Conservation (phyloP, 37 sponge, comb jelly and placozoan species). For the Eunapius fragilis region DNA sequence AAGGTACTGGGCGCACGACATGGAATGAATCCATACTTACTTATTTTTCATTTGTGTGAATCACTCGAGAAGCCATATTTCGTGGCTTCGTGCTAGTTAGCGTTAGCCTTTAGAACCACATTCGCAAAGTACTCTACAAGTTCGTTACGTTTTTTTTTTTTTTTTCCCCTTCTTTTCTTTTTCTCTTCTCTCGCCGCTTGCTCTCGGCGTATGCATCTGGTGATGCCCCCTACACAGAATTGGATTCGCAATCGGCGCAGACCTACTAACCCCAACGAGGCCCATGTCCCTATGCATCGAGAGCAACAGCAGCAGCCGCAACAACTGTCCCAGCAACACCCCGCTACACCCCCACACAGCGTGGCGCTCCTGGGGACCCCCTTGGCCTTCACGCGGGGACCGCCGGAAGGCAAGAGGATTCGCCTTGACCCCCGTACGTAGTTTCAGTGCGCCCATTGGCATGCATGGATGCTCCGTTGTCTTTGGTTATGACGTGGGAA, state of each 20-base stretch:
- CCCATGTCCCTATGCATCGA: neutral
- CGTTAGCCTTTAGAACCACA: neutral
- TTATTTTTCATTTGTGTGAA: neutral
- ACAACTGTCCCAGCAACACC: neutral
- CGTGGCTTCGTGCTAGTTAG: neutral
- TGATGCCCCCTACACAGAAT: constrained; percentile 32
- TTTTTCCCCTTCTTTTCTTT: neutral
- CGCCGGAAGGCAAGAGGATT: neutral
- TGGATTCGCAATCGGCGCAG: constrained; percentile 88
- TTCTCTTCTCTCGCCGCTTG: neutral
- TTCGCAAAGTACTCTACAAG: neutral
- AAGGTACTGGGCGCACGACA: constrained; percentile 32
- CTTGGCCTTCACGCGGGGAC: neutral
- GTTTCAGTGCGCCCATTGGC: neutral
- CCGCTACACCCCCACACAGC: neutral
- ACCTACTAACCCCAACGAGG: constrained; percentile 49
- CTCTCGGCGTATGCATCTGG: no score
- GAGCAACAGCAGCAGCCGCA: neutral
- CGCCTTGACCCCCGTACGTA: neutral
- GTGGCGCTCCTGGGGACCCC: neutral
- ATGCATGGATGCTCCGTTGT: no score
- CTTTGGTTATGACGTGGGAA: neutral
- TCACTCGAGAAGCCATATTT: neutral
- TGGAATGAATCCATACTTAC: neutral
- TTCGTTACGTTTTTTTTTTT: neutral